Percentiles rank a stretch among this genome's conserved stretches.
Conservation (phyloP, 2,113 vertebrate species). For the Thinocorus orbignyianus region DNA sequence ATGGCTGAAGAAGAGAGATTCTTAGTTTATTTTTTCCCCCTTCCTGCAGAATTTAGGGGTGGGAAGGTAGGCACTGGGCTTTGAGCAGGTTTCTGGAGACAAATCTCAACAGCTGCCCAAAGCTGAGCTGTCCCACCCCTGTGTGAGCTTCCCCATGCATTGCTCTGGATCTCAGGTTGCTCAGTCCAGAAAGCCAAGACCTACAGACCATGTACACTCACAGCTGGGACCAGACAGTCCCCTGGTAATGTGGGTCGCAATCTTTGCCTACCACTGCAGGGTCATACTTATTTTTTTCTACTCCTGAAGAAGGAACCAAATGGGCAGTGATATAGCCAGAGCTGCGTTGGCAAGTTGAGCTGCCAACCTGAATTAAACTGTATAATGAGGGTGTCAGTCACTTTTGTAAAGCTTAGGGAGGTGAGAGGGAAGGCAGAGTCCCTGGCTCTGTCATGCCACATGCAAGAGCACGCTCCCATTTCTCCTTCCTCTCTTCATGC, state of each 20-base stretch:
- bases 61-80: background rate
- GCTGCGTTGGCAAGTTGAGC: background rate
- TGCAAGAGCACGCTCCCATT: background rate
- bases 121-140: background rate
- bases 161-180: background rate
- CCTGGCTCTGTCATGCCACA: background rate
- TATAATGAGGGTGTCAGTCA: constrained; percentile 35
- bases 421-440: background rate
- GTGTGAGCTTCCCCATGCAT: fast-evolving
- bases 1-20: background rate
- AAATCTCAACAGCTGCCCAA: background rate
- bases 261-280: background rate
- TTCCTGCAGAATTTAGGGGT: background rate
- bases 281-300: background rate
- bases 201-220: background rate
- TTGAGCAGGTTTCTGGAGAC: background rate
- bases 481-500: background rate
- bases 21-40: background rate
- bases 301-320: background rate
- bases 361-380: constrained; percentile 43
- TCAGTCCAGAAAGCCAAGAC: background rate
- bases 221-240: background rate
- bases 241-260: background rate
- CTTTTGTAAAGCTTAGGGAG: background rate
- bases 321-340: background rate